A percentile compares a stretch with the other conserved stretches of the same genome.
Evolutionary conservation across 2,113 vertebrate genomes (phyloP).

Genomic region (Centropus unirufus): DNA sequence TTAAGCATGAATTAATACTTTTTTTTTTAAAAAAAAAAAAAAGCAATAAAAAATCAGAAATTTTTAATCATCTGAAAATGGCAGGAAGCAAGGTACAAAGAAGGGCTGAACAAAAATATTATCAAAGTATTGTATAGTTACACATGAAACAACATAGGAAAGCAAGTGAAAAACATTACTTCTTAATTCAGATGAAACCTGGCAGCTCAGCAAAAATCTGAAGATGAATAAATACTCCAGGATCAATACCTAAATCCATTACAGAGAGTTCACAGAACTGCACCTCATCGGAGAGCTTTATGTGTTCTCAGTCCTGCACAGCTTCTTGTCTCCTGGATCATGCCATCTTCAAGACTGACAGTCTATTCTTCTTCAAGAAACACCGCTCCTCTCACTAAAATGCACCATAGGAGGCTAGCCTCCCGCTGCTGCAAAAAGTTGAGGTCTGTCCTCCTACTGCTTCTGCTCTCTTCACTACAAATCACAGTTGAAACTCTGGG

Average conservation of each 20-base stretch:
- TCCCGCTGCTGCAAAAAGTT: not conserved
- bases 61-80: not conserved
- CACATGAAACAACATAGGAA: slow-evolving; percentile 11
- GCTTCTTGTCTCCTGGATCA: not conserved
- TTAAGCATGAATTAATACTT: not conserved
- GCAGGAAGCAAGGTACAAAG: not conserved
- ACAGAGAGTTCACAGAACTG: not conserved
- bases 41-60: not conserved
- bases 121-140: not conserved
- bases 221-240: not conserved
- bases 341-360: not conserved
- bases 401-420: not conserved
- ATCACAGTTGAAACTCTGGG: not conserved
- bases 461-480: not conserved
- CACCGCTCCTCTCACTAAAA: not conserved
- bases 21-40: not conserved
- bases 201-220: not conserved
- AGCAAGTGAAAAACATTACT: slow-evolving; percentile 24
- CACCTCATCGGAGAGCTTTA: not conserved
- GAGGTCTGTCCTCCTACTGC: not conserved
- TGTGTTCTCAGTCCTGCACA: not conserved
- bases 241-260: slow-evolving; percentile 33
- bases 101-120: not conserved
- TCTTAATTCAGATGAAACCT: slow-evolving; percentile 38
- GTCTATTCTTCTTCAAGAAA: not conserved